Percentiles rank a stretch among this genome's conserved stretches.
phyloP scores from a whole-genome alignment of 2,113 vertebrate species.

The Nipponia nippon region DNA sequence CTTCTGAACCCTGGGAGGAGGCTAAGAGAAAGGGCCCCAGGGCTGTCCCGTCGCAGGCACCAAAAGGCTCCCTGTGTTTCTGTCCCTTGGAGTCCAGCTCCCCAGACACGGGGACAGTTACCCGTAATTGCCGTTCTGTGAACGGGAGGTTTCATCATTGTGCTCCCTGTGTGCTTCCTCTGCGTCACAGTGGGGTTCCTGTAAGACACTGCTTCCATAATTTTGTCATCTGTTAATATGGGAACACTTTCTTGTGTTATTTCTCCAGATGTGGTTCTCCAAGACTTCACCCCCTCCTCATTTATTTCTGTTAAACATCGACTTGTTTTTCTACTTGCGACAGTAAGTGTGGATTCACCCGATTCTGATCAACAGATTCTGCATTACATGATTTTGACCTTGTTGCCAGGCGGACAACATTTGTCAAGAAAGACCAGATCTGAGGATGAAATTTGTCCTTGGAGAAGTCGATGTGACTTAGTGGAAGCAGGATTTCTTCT shows the following conservation, averaged over 20 bases:
- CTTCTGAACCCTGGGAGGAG: not conserved
- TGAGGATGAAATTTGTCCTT: not conserved
- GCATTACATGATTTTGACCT: not conserved
- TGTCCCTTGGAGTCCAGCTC: not conserved
- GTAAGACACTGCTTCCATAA: not conserved
- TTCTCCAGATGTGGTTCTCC: not conserved
- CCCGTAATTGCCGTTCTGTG: not conserved
- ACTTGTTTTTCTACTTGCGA: not conserved
- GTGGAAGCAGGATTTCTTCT: not conserved
- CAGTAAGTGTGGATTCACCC: not conserved
- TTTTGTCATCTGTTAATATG: not conserved
- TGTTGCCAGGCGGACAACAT: not conserved
- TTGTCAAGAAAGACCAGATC: not conserved
- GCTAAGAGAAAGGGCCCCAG: not conserved
- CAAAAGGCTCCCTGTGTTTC: not conserved
- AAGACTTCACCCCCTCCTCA: not conserved
- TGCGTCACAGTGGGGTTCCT: not conserved
- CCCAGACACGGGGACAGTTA: not conserved
- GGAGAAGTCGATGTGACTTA: not conserved
- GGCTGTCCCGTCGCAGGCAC: fast-evolving
- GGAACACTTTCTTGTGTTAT: not conserved
- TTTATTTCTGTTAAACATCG: not conserved
- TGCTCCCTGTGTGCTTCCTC: not conserved
- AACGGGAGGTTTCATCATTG: fast-evolving
- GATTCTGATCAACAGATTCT: not conserved